Base-by-base conservation (phyloP, 2,888 invertebrate genomes). In the Pomacea canaliculata region DNA sequence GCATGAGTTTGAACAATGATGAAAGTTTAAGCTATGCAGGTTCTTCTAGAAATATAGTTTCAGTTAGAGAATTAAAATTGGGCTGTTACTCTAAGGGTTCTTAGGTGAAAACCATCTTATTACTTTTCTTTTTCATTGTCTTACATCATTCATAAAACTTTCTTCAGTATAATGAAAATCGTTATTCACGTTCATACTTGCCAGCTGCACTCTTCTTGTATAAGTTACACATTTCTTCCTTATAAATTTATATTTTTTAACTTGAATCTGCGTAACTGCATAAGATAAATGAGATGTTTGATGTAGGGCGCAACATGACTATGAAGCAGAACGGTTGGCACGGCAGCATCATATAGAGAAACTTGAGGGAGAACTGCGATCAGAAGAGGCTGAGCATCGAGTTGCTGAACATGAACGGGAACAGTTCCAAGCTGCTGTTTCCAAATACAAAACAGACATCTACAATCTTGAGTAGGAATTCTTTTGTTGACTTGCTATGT, bases 281-380 rank as follows among this genome's bases (percentile, higher is more conserved):
- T 56, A 56, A 13, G 2, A 56, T 56, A 56, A 56, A 56, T 56
- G 51, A 56, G 37, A 37, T 56, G 70, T 75, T 13, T 37, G 37
- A 37, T 37, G 5, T 79, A 89, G 88, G 79, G 86, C 85, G 5
- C 82, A 85, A 56, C 83, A 85, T 79, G 85, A 89, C 77, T 88
- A 85, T 80, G 85, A 90, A 69, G 78, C 84, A 18, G 88, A 90
- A 77, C 80, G 87, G 27, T 37, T 79, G 69, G 79, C 69, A 49
- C 80, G 89, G 18, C 82, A 84, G 68, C 81, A 83, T 48, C 85
- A 88, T 74, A 88, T 90, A 56, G 75, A 79, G 1, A 76, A 92
- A 69, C 90, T 92, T 59, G 86, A 91, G 23, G 89, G 92, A 19
- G 76, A 83, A 60, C 69, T 86, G 10, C 70, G 79, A 2, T 78